Evolutionary conservation across 2,113 vertebrate species (phyloP), one percentile per base, ranked within the genome.

Genomic region (Rhizomys pruinosus): DNA sequence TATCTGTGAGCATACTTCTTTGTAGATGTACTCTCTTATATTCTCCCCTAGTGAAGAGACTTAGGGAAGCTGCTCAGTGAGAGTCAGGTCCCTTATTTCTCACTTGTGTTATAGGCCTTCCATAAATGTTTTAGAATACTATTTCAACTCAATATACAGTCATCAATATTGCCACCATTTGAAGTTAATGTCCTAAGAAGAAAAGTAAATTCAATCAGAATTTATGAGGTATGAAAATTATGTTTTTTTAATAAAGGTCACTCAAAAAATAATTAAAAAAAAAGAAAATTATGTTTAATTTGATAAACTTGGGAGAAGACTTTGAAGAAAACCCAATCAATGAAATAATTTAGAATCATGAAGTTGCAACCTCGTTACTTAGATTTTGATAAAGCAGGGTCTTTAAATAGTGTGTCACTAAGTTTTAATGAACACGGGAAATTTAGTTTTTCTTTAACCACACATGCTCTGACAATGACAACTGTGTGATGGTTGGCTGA

Each of bases 301-400:
- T 95, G 57, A 32, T 92, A 23, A 47, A 71, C 11, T 87, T 73
- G 3, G 92, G 68, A 92, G 89, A 93, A 69, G 63, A 0, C 25
- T 71, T 82, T 84, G 64, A 69, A 92, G 69, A 79, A 93, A 94
- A 92, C 7, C 27, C 77, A 90, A 77, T 55, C 32, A 74, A 85
- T 55, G 52, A 94, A 94, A 71, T 57, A 93, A 95, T 73, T 80
- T 66, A 77, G 85, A 90, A 74, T 94, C 42, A 87, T 29, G 42
- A 94, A 47, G 23, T 16, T 88, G 47, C 2, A 77, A 82, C 16
- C 20, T 44, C 71, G 37, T 71, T 84, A 87, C 66, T 76, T 37
- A 63, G 73, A 8, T 52, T 42, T 64, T 77, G 39, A 55, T 57
- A 79, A n/a, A 91, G 74, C 19, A 87, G 64, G 9, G 8, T 69